Percentiles rank a stretch among this genome's conserved stretches.
Conservation (phyloP, 2,797 vertebrate species). For the Gastrophryne carolinensis region DNA sequence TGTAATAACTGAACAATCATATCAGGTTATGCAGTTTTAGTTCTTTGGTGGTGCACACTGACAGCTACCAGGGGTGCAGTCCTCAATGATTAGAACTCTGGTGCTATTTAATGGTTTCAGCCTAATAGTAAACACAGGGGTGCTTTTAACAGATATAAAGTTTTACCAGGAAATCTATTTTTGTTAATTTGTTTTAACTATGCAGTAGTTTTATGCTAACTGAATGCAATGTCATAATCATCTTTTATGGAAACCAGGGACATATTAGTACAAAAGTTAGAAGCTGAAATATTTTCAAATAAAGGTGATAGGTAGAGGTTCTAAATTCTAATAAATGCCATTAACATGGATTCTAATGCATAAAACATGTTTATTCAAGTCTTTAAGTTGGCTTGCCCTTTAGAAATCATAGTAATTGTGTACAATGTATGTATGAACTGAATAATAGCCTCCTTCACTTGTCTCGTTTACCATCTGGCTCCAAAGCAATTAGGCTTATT, state of each 20-base stretch:
- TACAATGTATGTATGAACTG: conserved; percentile 22
- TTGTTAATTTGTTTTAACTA: too few relatives aligned
- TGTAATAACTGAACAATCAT: too few relatives aligned
- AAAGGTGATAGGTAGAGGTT: conserved; percentile 23
- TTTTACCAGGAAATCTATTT: too few relatives aligned
- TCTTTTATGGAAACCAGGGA: not conserved
- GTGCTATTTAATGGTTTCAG: too few relatives aligned
- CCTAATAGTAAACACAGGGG: too few relatives aligned
- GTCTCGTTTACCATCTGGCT: conserved; percentile 41
- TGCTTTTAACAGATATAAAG: too few relatives aligned
- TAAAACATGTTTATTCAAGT: not conserved
- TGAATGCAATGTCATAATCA: not conserved
- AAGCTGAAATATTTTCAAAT: not conserved
- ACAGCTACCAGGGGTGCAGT: too few relatives aligned
- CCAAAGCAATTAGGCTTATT: conserved; percentile 32
- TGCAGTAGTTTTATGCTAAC: not conserved
- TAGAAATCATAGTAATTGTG: conserved; percentile 2
- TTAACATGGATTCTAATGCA: not conserved
- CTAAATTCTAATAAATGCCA: conserved; percentile 15
- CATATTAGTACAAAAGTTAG: not conserved
- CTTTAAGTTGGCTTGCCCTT: conserved; percentile 17
- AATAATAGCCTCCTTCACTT: conserved; percentile 22
- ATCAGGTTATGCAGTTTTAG: too few relatives aligned
- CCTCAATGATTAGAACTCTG: too few relatives aligned
- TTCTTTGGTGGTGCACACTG: too few relatives aligned